Percentiles rank a stretch among this genome's conserved stretches.
These are phyloP conservation scores for Poecile atricapillus DNA, from an alignment of 2,113 vertebrate genomes.

Conservation along the genomic window DNA sequence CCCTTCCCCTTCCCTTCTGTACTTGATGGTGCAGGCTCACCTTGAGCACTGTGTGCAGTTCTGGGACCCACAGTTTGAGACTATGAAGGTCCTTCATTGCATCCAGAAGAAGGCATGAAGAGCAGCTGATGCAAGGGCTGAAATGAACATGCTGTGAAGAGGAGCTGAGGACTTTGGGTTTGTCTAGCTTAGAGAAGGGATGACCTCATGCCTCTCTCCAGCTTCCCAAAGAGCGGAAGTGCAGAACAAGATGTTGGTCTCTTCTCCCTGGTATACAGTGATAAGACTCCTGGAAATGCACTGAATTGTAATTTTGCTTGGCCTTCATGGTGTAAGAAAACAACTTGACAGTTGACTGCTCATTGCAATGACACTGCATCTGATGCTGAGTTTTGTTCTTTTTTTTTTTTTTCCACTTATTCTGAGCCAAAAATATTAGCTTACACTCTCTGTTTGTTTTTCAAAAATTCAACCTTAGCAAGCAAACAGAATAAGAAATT, in stretches of 20 bases:
- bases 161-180: rapidly evolving
- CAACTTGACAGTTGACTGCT: not conserved
- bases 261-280: not conserved
- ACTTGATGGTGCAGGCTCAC: too few relatives aligned
- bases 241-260: not conserved
- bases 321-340: not conserved
- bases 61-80: too few relatives aligned
- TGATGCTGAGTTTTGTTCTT: not conserved
- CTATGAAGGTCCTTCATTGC: not conserved
- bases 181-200: not conserved
- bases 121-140: not conserved
- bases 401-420: not conserved
- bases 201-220: not conserved
- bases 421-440: not conserved
- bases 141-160: not conserved
- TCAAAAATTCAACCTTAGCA: not conserved
- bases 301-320: not conserved
- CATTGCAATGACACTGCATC: not conserved
- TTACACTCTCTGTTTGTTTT: not conserved
- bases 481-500: not conserved
- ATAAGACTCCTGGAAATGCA: not conserved
- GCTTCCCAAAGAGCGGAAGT: not conserved
- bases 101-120: not conserved
- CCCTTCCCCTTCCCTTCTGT: too few relatives aligned
- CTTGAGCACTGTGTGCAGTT: too few relatives aligned